Conservation (phyloP, 2,113 vertebrate genomes). For the Lepidothrix coronata region DNA sequence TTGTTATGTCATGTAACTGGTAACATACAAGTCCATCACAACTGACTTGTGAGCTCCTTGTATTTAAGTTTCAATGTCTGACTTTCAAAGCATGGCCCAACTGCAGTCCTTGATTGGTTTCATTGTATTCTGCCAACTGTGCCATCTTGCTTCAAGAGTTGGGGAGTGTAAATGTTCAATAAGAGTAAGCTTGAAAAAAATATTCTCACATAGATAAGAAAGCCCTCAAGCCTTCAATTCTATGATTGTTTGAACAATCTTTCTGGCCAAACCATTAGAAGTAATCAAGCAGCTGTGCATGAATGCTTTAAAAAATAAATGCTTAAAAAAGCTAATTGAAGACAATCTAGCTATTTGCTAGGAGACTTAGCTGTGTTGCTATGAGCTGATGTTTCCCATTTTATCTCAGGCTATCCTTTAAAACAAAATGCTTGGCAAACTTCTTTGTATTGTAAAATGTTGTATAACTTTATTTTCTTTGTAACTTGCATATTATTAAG, state of each 20-base stretch:
- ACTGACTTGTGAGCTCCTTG: not conserved
- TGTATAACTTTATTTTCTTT: not conserved
- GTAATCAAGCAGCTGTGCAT: not conserved
- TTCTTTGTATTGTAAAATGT: not conserved
- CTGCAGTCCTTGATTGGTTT: not conserved
- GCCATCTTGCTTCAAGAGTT: not conserved
- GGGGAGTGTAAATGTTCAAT: not conserved
- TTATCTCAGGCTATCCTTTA: not conserved
- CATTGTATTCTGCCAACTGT: not conserved
- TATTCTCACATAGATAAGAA: not conserved
- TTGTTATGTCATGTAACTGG: not conserved
- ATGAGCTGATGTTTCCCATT: not conserved
- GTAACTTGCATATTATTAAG: not conserved
- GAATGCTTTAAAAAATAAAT: not conserved
- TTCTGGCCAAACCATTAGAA: not conserved
- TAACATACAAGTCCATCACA: not conserved
- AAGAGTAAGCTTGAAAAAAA: not conserved
- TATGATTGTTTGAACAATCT: not conserved
- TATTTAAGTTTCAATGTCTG: not conserved
- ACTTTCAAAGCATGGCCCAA: not conserved
- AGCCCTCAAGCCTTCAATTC: not conserved
- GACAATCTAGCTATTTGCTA: not conserved
- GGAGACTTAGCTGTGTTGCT: not conserved
- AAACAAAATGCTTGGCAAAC: not conserved
- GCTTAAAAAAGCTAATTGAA: not conserved